Conservation (phyloP, 2,888 invertebrate species). For the Venusia cambrica region DNA sequence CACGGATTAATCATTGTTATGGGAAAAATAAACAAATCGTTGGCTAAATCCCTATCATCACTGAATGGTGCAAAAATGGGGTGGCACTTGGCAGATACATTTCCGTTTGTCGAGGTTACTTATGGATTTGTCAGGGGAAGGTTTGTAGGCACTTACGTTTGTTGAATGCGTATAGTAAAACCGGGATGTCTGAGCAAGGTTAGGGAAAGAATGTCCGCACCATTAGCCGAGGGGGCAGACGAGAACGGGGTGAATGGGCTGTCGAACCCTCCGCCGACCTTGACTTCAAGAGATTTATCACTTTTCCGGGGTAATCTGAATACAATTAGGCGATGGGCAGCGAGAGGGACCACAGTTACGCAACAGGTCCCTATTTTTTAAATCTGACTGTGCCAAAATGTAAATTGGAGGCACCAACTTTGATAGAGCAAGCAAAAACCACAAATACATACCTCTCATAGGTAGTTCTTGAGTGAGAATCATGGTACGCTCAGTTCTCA, state of each 20-base stretch:
- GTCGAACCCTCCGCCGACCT: constrained; percentile 77
- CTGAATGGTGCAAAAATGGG: constrained; percentile 36
- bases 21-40: constrained; percentile 8
- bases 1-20: constrained; percentile 7
- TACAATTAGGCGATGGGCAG: constrained; percentile 73
- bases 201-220: constrained; percentile 72
- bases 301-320: constrained; percentile 76
- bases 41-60: constrained; percentile 19
- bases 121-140: constrained; percentile 39
- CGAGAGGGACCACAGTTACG: constrained; percentile 47
- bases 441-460: no score
- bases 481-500: no score
- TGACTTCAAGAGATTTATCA: constrained; percentile 75
- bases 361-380: constrained; percentile 59
- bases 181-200: constrained; percentile 57
- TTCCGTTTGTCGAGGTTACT: constrained; percentile 42
- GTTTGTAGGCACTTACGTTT: constrained; percentile 37
- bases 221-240: constrained; percentile 71
- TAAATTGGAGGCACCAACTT: no score
- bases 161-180: constrained; percentile 49
- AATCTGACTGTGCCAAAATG: no score
- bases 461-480: no score
- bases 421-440: no score
- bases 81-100: constrained; percentile 32
- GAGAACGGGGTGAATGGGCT: constrained; percentile 74